Evolutionary conservation across 2,113 vertebrate species (phyloP).

Genomic region (Oncorhynchus clarkii): DNA sequence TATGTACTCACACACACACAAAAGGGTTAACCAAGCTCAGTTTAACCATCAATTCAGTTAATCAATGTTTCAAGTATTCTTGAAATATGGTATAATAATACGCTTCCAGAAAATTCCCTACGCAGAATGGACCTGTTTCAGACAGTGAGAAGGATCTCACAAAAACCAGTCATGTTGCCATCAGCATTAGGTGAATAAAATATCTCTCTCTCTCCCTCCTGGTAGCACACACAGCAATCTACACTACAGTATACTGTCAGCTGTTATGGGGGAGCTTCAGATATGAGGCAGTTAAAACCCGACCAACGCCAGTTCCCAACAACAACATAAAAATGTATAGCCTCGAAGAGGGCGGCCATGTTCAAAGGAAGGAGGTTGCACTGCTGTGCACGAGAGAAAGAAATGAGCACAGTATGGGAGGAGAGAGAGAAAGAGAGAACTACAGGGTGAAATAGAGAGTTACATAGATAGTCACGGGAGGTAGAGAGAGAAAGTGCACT

Average conservation of each 20-base stretch:
- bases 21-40: too few species aligned
- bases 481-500: background rate
- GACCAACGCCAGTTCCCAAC: constrained; percentile 52
- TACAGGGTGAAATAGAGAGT: too few species aligned
- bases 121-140: constrained; percentile 40
- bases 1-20: too few species aligned
- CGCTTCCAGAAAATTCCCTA: background rate
- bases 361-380: constrained; percentile 41
- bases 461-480: too few species aligned
- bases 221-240: constrained; percentile 31
- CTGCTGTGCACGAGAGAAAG: constrained; percentile 36
- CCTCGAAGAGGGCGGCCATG: constrained; percentile 39
- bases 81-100: too few species aligned
- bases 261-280: constrained; percentile 27
- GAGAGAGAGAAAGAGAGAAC: background rate
- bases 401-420: background rate
- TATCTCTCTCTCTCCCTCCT: background rate
- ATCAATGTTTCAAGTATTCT: too few species aligned
- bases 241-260: constrained; percentile 43
- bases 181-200: too few species aligned
- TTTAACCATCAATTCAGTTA: too few species aligned
- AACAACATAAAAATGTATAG: constrained; percentile 51
- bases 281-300: background rate
- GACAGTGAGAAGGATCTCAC: too few species aligned
- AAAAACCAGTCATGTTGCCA: too few species aligned